These are phyloP conservation scores for Acleris sparsana DNA, from an alignment of 2,888 invertebrate genomes.

Conservation along the genomic window DNA sequence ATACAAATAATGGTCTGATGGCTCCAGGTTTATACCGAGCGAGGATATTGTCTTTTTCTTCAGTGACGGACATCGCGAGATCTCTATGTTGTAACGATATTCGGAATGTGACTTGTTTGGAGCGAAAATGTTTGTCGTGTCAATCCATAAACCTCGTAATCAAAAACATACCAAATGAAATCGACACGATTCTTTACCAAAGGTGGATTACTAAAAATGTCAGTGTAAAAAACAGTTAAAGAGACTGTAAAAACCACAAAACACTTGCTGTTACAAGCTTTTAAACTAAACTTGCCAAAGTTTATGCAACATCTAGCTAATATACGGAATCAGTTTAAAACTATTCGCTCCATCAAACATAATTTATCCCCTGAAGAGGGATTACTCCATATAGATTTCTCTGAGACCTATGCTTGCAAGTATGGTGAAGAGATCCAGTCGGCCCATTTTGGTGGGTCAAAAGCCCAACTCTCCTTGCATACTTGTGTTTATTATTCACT, in stretches of 20 bases:
- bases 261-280: conserved; percentile 22
- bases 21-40: no score
- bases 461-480: conserved; percentile 37
- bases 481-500: conserved; percentile 40
- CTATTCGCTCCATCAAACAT: conserved; percentile 38
- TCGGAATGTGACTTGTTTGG: no score
- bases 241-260: conserved; percentile 38
- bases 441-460: conserved; percentile 40
- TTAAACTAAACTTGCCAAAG: conserved; percentile 19
- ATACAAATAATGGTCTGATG: no score
- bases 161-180: no score
- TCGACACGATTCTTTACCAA: no score
- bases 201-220: no score
- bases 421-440: conserved; percentile 40
- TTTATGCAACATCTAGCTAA: conserved; percentile 37
- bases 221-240: conserved; percentile 38
- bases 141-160: no score
- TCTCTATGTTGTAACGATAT: no score
- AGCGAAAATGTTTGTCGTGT: no score
- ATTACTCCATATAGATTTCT: conserved; percentile 23
- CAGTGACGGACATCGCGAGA: no score
- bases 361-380: conserved; percentile 16
- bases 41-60: no score
- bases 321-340: conserved; percentile 34
- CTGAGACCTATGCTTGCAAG: conserved; percentile 41